Percentiles rank a stretch among this genome's conserved stretches.
These are phyloP conservation scores for Galemys pyrenaicus DNA, from an alignment of 2,113 vertebrate species.

Conservation along the genomic window DNA sequence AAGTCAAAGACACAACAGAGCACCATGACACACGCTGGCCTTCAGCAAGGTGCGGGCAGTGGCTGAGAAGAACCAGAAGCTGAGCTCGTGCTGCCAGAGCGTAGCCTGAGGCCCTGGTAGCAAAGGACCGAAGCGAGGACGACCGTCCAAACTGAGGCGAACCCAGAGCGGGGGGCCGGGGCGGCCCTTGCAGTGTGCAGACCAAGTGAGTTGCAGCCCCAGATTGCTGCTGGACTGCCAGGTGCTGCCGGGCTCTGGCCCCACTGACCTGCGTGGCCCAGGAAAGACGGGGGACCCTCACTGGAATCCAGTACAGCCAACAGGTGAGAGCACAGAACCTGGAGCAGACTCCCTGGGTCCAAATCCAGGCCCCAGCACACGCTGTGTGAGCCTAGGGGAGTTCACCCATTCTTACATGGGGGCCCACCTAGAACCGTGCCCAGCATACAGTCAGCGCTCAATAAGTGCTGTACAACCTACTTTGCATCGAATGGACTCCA, in stretches of 20 bases:
- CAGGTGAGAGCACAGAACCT: background rate
- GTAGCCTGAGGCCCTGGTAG: accelerated
- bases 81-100: background rate
- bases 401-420: background rate
- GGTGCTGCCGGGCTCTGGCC: background rate
- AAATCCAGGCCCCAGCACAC: background rate
- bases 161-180: background rate
- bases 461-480: background rate
- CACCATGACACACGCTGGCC: background rate
- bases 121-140: background rate
- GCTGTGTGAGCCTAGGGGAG: background rate
- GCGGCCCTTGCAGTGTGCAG: background rate
- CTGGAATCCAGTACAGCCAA: background rate
- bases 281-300: background rate
- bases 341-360: background rate
- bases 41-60: background rate
- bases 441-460: background rate
- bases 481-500: background rate
- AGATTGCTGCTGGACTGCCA: background rate
- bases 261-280: background rate
- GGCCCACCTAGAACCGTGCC: background rate
- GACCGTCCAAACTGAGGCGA: too few relatives aligned
- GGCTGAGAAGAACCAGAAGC: too few relatives aligned
- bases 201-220: background rate
- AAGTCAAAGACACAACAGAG: background rate